These are phyloP conservation scores for Pristionchus exspectatus DNA, from an alignment of 2,888 invertebrate genomes.

Conservation along the genomic window DNA sequence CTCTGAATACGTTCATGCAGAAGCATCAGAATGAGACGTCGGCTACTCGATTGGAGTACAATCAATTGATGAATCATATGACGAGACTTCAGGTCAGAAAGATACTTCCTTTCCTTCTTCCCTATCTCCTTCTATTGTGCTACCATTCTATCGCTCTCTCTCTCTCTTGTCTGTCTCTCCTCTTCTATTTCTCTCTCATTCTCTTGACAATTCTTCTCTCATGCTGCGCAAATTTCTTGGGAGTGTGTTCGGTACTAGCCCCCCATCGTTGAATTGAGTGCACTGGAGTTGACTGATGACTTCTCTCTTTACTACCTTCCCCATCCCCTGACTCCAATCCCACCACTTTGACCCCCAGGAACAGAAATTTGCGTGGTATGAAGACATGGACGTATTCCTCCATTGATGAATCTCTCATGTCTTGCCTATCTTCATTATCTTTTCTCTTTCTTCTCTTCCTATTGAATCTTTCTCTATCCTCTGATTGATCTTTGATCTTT, in stretches of 20 bases:
- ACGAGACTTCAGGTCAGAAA: slow-evolving; percentile 50
- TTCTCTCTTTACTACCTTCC: neutral
- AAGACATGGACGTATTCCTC: slow-evolving; percentile 49
- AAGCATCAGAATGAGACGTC: slow-evolving; percentile 5
- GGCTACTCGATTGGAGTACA: slow-evolving; percentile 51
- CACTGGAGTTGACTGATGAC: slow-evolving; percentile 6
- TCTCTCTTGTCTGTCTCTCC: neutral
- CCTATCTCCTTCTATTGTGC: neutral
- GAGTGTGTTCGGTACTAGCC: slow-evolving; percentile 48
- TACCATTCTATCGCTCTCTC: neutral
- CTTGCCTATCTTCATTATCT: slow-evolving; percentile 5
- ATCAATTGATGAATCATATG: slow-evolving; percentile 40
- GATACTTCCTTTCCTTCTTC: neutral
- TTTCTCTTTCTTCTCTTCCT: slow-evolving; percentile 21
- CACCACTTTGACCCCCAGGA: slow-evolving; percentile 12
- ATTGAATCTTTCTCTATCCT: slow-evolving; percentile 2
- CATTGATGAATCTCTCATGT: slow-evolving; percentile 45
- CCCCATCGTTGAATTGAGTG: slow-evolving; percentile 27
- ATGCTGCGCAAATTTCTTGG: slow-evolving; percentile 51
- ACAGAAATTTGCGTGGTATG: slow-evolving; percentile 24
- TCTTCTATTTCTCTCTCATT: neutral
- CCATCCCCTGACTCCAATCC: neutral
- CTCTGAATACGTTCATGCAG: slow-evolving; percentile 11
- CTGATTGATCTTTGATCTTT: slow-evolving; percentile 23
- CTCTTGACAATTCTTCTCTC: neutral